These are phyloP conservation scores for Heterodera carotae DNA, from an alignment of 1,140 invertebrate species.

Conservation along the genomic window DNA sequence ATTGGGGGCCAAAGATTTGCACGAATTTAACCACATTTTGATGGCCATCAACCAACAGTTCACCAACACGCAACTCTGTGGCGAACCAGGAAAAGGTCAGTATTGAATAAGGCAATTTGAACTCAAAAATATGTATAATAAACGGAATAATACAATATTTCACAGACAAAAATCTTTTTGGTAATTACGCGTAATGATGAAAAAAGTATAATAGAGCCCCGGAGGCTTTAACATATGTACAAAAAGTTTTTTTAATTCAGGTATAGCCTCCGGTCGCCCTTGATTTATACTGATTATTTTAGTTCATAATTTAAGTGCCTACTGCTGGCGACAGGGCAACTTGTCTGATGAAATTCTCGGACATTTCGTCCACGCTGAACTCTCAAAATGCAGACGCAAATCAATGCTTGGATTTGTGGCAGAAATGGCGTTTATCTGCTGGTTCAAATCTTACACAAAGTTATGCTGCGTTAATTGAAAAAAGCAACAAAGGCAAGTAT, in stretches of 20 bases:
- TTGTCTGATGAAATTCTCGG: constrained; percentile 16
- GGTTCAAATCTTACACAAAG: constrained; percentile 37
- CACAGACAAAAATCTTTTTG: too few relatives aligned
- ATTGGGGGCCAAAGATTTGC: constrained; percentile 28
- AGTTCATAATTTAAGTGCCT: constrained; percentile 6
- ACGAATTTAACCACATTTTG: constrained; percentile 44
- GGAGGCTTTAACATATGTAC: too few relatives aligned
- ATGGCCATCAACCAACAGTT: constrained; percentile 46
- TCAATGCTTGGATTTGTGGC: constrained; percentile 40
- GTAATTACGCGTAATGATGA: too few relatives aligned
- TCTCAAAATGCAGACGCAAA: constrained; percentile 3
- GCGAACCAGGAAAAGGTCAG: constrained; percentile 25
- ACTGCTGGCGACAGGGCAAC: constrained; percentile 23
- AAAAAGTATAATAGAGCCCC: too few relatives aligned
- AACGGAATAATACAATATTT: too few relatives aligned
- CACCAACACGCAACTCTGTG: constrained; percentile 39
- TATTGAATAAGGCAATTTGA: too few relatives aligned
- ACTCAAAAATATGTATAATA: too few relatives aligned
- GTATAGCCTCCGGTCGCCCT: too few relatives aligned
- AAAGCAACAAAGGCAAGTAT: constrained; percentile 47
- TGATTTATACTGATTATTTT: too few relatives aligned
- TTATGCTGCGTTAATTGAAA: constrained; percentile 43
- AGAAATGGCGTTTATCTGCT: constrained; percentile 41
- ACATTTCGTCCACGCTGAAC: constrained; percentile 16
- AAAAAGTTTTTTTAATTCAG: too few relatives aligned